Evolutionary conservation across 2,797 vertebrate genomes (phyloP).

Genomic region (Bucorvus abyssinicus): DNA sequence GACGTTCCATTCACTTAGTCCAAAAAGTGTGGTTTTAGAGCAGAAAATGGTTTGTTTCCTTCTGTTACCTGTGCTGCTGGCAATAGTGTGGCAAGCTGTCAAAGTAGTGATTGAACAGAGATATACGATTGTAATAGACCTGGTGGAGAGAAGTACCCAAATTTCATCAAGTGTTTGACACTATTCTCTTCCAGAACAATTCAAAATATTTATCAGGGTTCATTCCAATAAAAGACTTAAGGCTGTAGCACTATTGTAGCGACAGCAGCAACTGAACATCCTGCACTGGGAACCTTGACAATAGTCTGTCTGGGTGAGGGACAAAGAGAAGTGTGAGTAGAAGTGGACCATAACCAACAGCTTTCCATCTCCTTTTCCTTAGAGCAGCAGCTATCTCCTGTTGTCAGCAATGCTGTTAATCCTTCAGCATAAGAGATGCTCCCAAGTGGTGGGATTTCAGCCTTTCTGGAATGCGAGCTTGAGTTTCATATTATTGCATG

Average conservation of each 20-base stretch:
- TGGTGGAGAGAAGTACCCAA: not conserved
- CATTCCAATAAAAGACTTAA: not conserved
- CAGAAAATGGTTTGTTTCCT: not conserved
- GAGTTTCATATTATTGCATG: not conserved
- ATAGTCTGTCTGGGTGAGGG: not conserved
- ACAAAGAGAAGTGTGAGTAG: not conserved
- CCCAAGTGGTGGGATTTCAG: not conserved
- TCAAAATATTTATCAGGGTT: not conserved
- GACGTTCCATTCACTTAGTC: not conserved
- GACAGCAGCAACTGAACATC: not conserved
- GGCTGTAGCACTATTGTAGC: not conserved
- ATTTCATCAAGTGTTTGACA: not conserved
- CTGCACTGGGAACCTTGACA: not conserved
- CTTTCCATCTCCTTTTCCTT: not conserved
- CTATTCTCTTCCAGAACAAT: not conserved
- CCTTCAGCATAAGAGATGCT: not conserved
- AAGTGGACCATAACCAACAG: not conserved
- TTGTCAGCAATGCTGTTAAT: not conserved
- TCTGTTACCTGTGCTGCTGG: not conserved
- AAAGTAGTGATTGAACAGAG: not conserved
- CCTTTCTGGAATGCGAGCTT: not conserved
- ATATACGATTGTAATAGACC: not conserved
- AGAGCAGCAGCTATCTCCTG: not conserved
- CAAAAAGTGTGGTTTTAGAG: not conserved
- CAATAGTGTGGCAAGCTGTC: not conserved